Evolutionary conservation across 2,113 vertebrate species (phyloP).

Genomic region (Platycercus adscitus): DNA sequence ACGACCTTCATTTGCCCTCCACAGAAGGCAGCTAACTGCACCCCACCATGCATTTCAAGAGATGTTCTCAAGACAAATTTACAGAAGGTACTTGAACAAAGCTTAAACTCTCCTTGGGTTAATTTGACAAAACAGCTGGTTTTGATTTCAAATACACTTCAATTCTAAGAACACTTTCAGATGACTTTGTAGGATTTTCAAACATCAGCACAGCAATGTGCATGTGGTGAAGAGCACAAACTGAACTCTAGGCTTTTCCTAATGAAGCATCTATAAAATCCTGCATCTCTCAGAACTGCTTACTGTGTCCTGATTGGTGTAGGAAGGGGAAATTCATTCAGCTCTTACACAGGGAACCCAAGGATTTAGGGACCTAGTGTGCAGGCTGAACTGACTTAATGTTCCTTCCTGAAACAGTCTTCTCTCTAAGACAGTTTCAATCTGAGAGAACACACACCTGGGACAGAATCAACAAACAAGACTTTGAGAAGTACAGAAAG

Average conservation of each 20-base stretch:
- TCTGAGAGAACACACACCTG: background rate
- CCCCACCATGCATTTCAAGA: background rate
- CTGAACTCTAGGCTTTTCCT: background rate
- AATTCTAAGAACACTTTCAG: background rate
- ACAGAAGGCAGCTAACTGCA: background rate
- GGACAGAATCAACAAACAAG: background rate
- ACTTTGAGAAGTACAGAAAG: background rate
- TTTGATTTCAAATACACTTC: background rate
- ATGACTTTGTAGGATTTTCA: background rate
- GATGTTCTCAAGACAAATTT: background rate
- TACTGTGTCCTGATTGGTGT: background rate
- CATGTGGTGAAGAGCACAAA: background rate
- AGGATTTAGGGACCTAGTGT: background rate
- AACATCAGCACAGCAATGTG: background rate
- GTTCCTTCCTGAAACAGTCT: background rate
- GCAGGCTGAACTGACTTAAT: slow-evolving; percentile 24
- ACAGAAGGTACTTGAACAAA: background rate
- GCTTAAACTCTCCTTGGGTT: background rate
- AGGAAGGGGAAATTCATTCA: background rate
- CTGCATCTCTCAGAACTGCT: background rate
- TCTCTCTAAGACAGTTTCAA: background rate
- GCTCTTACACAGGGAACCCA: background rate
- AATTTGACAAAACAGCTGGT: background rate
- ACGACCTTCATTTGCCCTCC: background rate
- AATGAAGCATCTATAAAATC: background rate